Base-by-base conservation (phyloP, 2,113 vertebrate genomes). In the Gobiocypris rarus region DNA sequence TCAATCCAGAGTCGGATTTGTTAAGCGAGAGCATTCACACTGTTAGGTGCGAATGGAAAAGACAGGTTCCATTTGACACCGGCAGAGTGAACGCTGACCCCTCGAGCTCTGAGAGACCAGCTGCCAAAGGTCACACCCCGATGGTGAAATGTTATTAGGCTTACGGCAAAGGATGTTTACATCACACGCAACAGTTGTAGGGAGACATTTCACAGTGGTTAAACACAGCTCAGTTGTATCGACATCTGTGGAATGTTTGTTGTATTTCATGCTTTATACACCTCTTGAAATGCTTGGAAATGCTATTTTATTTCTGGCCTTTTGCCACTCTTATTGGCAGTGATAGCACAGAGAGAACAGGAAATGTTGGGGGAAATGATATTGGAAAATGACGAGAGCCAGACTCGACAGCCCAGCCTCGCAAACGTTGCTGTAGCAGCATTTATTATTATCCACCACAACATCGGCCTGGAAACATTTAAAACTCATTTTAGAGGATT, bases 1-100 rank as follows among this genome's bases (percentile, higher is more conserved):
- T 52, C 83, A 58, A 83, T 82, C 79, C 82, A 84, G 63, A 87
- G 76, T 75, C 84, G 75, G 84, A 82, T 83, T 77, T 28, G 84
- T 83, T 83, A 83, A 82, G 50, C 52, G 71, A 48, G 43, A 63
- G 52, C 59, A 14, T 83, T 48, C 26, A 82, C 74, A 73, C 24
- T 24, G 73, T n/a, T 38, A 78, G 81, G 59, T 75, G 86, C 43
- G 81, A 77, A 87, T 84, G 86, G 83, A 84, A 87, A 84, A 84
- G 78, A 63, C 79, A 78, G 86, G 71, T 84, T 84, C 63, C 61
- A 73, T 80, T 61, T 59, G 80, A 79, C 75, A 82, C 54, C 24
- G 17, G 26, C 17, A 45, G 48, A 74, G 56, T 50, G 15, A 43
- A 65, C 34, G 41, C 11, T 52, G 34, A 63, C 71, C 43, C 15